Conservation (phyloP, 2,888 invertebrate species). For the Ormyrus labotus region DNA sequence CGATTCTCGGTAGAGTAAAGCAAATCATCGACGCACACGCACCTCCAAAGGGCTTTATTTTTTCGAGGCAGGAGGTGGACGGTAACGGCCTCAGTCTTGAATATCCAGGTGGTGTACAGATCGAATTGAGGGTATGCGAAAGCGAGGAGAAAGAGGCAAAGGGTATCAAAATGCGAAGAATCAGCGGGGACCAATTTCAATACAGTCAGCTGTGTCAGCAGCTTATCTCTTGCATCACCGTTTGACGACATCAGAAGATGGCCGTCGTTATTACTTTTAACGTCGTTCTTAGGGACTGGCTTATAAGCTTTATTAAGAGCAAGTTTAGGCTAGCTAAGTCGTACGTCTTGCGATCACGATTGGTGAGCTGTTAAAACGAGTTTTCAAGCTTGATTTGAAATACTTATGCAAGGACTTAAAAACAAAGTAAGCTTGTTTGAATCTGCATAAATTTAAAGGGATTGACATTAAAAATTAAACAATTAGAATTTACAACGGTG, state of each 20-base stretch:
- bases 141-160: constrained; percentile 85
- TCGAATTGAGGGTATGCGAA: constrained; percentile 88
- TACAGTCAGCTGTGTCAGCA: constrained; percentile 93
- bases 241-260: constrained; percentile 76
- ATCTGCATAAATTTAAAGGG: not conserved
- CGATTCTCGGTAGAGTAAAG: constrained; percentile 88
- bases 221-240: constrained; percentile 90
- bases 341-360: not conserved
- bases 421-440: not conserved
- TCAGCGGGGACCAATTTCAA: constrained; percentile 91
- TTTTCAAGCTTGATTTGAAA: not conserved
- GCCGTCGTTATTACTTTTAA: not conserved
- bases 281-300: not conserved
- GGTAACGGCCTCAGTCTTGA: constrained; percentile 81
- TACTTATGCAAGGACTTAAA: too few relatives aligned
- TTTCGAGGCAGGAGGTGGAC: constrained; percentile 76
- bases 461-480: too few relatives aligned
- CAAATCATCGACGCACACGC: constrained; percentile 87
- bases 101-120: constrained; percentile 90
- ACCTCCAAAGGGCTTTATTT: constrained; percentile 82
- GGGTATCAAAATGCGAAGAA: constrained; percentile 89
- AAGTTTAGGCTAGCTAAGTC: not conserved
- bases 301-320: not conserved
- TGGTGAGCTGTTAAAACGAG: not conserved
- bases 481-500: not conserved